phyloP scores from a whole-genome alignment of 2,113 vertebrate genomes.

The Notarius quadriscutis region DNA sequence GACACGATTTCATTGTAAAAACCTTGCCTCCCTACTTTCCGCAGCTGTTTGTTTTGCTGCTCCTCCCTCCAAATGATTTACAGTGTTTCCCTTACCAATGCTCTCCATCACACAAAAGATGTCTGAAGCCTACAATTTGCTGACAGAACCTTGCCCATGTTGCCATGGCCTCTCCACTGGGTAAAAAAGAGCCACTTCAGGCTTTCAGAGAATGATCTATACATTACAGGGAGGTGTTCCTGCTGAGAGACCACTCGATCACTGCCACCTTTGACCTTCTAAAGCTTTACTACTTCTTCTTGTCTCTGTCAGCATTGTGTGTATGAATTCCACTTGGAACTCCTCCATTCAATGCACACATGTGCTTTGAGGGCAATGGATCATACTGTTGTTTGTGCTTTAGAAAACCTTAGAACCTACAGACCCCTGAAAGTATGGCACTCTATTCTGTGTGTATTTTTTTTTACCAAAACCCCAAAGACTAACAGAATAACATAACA shows the following conservation, averaged over 20 bases:
- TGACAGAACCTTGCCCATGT: constrained; percentile 40
- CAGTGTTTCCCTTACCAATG: neutral
- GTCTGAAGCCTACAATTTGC: constrained; percentile 15
- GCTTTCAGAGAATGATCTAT: constrained; percentile 63
- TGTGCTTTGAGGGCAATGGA: constrained; percentile 31
- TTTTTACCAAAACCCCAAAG: constrained; percentile 12
- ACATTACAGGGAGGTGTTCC: constrained; percentile 58
- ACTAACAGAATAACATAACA: constrained; percentile 8
- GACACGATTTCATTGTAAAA: constrained; percentile 39
- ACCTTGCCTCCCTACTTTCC: constrained; percentile 31
- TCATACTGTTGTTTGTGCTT: constrained; percentile 7
- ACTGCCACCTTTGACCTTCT: constrained; percentile 68
- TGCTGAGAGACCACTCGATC: constrained; percentile 62
- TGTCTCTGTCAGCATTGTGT: constrained; percentile 49
- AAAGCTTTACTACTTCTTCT: constrained; percentile 54
- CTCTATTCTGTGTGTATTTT: constrained; percentile 1
- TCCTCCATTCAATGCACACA: constrained; percentile 26
- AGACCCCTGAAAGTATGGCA: constrained; percentile 36
- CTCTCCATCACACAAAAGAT: constrained; percentile 31
- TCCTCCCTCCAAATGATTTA: constrained; percentile 30
- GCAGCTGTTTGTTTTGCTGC: constrained; percentile 37
- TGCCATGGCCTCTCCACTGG: constrained; percentile 50
- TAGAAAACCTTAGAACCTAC: neutral
- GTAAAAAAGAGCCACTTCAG: constrained; percentile 50
- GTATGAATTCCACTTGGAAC: constrained; percentile 59